Conservation (phyloP, 2,113 vertebrate species). For the Sigmodon hispidus region DNA sequence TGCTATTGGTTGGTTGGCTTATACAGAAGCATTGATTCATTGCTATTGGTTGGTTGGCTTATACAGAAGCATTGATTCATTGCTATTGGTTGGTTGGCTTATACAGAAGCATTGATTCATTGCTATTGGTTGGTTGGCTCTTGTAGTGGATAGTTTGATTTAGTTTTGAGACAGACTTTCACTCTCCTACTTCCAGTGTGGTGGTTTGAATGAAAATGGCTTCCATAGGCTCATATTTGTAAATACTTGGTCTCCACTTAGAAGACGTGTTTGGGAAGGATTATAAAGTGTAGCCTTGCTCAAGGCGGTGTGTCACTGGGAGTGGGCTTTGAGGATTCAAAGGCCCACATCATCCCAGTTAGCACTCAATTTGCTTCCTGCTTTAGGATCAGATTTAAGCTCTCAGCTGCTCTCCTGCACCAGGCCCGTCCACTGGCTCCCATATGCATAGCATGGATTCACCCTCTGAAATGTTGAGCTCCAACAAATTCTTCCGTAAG, state of each 20-base stretch:
- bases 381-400: not conserved
- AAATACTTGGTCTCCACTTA: not conserved
- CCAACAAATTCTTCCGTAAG: not conserved
- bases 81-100: not conserved
- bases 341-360: not conserved
- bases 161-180: not conserved
- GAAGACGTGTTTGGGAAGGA: not conserved
- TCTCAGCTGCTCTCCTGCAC: not conserved
- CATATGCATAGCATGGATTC: not conserved
- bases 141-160: too few relatives aligned
- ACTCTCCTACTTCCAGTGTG: not conserved
- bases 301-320: not conserved
- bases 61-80: not conserved
- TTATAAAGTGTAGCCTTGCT: not conserved
- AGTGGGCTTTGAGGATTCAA: not conserved
- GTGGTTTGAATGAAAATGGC: not conserved
- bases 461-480: not conserved
- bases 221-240: not conserved
- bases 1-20: not conserved
- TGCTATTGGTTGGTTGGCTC: not conserved
- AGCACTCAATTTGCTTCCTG: not conserved
- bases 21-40: not conserved
- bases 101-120: not conserved
- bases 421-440: not conserved
- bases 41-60: not conserved